Percentiles rank a stretch among this genome's conserved stretches.
These are phyloP conservation scores for Poecilia velifera DNA, from an alignment of 2,797 vertebrate species.

Conservation along the genomic window DNA sequence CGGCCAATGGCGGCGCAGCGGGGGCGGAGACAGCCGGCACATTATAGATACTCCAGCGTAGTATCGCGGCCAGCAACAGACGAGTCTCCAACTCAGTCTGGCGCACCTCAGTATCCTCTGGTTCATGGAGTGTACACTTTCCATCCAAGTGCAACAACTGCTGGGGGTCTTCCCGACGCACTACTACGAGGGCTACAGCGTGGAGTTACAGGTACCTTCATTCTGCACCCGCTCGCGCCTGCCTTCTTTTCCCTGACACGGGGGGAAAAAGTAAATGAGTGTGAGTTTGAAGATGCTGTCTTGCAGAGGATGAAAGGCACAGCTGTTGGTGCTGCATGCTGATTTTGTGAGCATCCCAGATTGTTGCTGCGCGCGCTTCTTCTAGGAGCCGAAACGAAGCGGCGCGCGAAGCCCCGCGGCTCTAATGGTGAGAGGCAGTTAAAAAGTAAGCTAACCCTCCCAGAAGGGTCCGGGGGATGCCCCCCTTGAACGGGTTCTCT, in stretches of 20 bases:
- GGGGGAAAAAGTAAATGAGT: constrained; percentile 26
- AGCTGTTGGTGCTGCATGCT: constrained; percentile 57
- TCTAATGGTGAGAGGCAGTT: background rate
- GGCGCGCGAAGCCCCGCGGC: background rate
- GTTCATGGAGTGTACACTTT: constrained; percentile 84
- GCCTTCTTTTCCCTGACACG: background rate
- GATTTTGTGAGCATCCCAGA: constrained; percentile 33
- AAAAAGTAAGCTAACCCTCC: constrained; percentile 26
- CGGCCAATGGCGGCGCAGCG: constrained; percentile 76
- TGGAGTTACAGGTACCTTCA: constrained; percentile 83
- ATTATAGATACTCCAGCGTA: constrained; percentile 64
- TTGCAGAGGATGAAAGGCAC: constrained; percentile 24
- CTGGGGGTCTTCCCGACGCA: constrained; percentile 79
- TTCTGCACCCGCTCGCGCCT: background rate
- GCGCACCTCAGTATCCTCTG: constrained; percentile 47
- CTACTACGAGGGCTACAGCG: constrained; percentile 76
- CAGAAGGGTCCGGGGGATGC: constrained; percentile 17
- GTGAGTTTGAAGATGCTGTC: constrained; percentile 28
- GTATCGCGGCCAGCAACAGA: constrained; percentile 64
- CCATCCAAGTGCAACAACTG: constrained; percentile 82
- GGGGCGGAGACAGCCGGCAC: constrained; percentile 73
- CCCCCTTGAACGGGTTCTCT: background rate
- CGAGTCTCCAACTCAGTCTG: constrained; percentile 57
- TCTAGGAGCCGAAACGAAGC: constrained; percentile 11
- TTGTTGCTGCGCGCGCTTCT: constrained; percentile 43